Base-by-base conservation (phyloP, 2,113 vertebrate genomes). In the Gopherus evgoodei region DNA sequence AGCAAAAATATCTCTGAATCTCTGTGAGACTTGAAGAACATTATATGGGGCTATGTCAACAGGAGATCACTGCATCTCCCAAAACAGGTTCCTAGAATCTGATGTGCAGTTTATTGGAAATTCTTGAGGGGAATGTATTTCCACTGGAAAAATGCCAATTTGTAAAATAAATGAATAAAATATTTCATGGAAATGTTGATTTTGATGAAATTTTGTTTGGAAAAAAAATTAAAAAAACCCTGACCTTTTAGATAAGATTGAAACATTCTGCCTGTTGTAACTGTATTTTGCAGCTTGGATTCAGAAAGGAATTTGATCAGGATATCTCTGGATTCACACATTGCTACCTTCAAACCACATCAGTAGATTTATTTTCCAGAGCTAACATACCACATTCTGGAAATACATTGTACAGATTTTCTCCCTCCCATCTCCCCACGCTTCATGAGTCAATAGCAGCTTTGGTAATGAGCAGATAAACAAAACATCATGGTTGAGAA, bases 261-360 rank as follows among this genome's bases (percentile, higher is more conserved):
- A 42, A 42, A 12, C 10, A 24, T 75, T 75, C 69, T 75, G 59
- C 31, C 42, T 38, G 53, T 54, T 54, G 53, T 54, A 84, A 81
- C 22, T 53, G 27, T 14, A 47, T 2, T 92, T 94, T 91, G 93
- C 81, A 90, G 86, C 90, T 57, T 2, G 50, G 88, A 90, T 87
- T 91, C n/a, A 80, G 94, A 75, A 84, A 1, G 86, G 53, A 50
- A 87, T 85, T 52, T 57, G 87, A 62, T 17, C 87, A 38, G 86
- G 87, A 65, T 47, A 72, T 86, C 93, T 93, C 93, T 59, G 84
- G 38, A 90, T 88, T 95, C 92, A 92, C 84, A 65, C 88, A 44
- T 95, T 84, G 91, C 86, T 81, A 81, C 93, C 75, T 85, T 50
- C 80, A 35, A 92, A 75, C 93, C 95, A 96, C 92, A 92, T 65